Percentiles rank a stretch among this genome's conserved stretches.
phyloP scores from a whole-genome alignment of 2,113 vertebrate genomes.

The Rhabdomys dilectus region DNA sequence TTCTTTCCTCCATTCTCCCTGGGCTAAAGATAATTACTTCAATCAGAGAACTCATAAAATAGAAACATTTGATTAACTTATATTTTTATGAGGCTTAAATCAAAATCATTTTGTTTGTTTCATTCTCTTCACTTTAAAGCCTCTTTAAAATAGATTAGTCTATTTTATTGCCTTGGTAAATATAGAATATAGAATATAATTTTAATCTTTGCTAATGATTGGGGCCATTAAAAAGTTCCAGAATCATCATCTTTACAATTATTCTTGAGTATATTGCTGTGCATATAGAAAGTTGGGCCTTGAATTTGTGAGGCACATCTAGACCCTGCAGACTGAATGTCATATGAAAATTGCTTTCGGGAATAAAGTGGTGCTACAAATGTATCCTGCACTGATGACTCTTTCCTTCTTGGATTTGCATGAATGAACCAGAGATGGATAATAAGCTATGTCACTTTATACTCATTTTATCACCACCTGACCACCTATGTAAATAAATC shows the following conservation, averaged over 20 bases:
- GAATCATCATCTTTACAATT: slow-evolving; percentile 72
- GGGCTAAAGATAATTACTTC: slow-evolving; percentile 54
- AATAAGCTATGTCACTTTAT: slow-evolving; percentile 43
- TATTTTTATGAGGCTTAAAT: slow-evolving; percentile 56
- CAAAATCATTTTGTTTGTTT: slow-evolving; percentile 71
- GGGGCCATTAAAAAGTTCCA: slow-evolving; percentile 70
- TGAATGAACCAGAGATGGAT: slow-evolving; percentile 50
- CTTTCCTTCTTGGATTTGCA: slow-evolving; percentile 21
- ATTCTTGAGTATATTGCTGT: slow-evolving; percentile 62
- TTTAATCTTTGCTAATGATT: slow-evolving; percentile 76
- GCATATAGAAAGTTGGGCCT: slow-evolving; percentile 33
- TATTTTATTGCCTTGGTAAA: slow-evolving; percentile 71
- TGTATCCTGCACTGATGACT: neutral
- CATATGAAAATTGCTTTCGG: slow-evolving; percentile 44
- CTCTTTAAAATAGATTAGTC: slow-evolving; percentile 65
- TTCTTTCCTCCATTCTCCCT: slow-evolving; percentile 17
- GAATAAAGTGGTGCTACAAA: slow-evolving; percentile 33
- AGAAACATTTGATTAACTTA: slow-evolving; percentile 65
- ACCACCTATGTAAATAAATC: slow-evolving; percentile 38
- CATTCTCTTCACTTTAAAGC: slow-evolving; percentile 57
- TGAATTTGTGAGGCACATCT: slow-evolving; percentile 23
- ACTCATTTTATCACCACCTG: slow-evolving; percentile 33
- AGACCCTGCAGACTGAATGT: neutral
- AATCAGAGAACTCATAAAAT: slow-evolving; percentile 46
- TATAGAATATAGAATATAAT: slow-evolving; percentile 68